A percentile compares a stretch with the other conserved stretches of the same genome.
Evolutionary conservation across 2,888 invertebrate genomes (phyloP).

Genomic region (Leptopilina drosophilae): DNA sequence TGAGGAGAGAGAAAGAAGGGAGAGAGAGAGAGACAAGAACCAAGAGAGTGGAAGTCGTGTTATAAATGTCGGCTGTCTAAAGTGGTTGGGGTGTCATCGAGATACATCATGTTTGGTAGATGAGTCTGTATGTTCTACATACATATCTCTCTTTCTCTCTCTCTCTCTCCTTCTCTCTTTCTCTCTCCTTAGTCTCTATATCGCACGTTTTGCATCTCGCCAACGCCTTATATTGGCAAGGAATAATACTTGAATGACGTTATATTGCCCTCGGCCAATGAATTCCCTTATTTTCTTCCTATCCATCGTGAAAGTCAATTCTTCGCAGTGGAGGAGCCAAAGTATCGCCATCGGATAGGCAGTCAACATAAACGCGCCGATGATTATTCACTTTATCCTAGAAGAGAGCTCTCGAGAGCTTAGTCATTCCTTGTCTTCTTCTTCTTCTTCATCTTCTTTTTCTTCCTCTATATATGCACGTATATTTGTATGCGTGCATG

Average conservation of each 20-base stretch:
- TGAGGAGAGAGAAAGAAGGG: no score
- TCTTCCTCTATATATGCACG: no score
- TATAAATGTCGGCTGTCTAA: constrained; percentile 3
- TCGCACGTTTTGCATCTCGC: constrained; percentile 22
- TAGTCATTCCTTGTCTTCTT: constrained; percentile 4
- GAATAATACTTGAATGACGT: constrained; percentile 35
- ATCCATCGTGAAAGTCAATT: constrained; percentile 21
- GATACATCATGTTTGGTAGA: constrained; percentile 4
- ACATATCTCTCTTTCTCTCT: not conserved
- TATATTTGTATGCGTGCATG: not conserved
- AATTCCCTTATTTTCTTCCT: constrained; percentile 21
- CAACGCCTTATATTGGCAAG: constrained; percentile 11
- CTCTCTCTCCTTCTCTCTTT: not conserved
- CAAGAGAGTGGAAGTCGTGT: no score
- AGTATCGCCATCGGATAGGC: constrained; percentile 18
- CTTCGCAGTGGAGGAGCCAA: not conserved
- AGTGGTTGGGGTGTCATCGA: not conserved
- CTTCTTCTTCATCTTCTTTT: no score
- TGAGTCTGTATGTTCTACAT: not conserved
- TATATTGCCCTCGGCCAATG: constrained; percentile 23
- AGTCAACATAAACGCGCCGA: constrained; percentile 20
- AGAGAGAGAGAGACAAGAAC: no score
- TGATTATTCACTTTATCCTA: constrained; percentile 34
- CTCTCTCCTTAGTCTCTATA: not conserved
- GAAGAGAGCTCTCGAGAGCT: constrained; percentile 1